Base-by-base conservation (phyloP, 1,140 invertebrate species). In the Drosophila biarmipes region DNA sequence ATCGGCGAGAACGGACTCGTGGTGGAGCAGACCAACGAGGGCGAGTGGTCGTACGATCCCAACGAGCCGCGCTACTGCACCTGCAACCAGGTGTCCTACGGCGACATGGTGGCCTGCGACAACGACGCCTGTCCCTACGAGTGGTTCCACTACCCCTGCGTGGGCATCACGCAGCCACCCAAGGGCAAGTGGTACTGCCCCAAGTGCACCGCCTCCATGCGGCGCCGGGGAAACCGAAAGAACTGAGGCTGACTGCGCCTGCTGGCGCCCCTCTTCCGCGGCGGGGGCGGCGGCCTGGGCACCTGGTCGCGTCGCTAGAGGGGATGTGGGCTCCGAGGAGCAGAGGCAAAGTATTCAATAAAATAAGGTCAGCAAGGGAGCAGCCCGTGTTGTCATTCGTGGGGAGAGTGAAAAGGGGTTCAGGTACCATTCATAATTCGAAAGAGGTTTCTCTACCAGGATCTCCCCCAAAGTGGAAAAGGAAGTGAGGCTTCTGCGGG, bases 131-230 rank as follows among this genome's bases (percentile, higher is more conserved):
- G 98, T 93, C 97, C 97, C 12, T 97, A 97, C 78, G 98, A 99
- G 92, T 99, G 98, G 98, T 99, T 99, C 93, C 98, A 99, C 93
- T 99, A 99, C 93, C 96, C 96, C 10, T 99, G 98, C 93, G 98
- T 99, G 45, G 97, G 97, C 49, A 97, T 99, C 66, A 97, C 96
- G 0, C 96, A 97, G 64, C 97, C 98, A 14, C 98, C 98, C 0
- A 98, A 98, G 93, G 98, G 98, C 37, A 99, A 99, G 93, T 99
- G 98, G 98, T 99, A 97, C 92, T 99, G 98, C 92, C 98, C 98
- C 0, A 96, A 98, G 80, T 99, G 98, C 93, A 96, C 96, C 24
- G 95, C 96, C 58, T 96, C 96, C 73, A 98, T 98, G 97, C 96
- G 97, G 78, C 94, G 97, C 78, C 94, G 97, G 62, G 95, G 95